phyloP scores from a whole-genome alignment of 1,140 invertebrate genomes.

The Marisa cornuarietis region DNA sequence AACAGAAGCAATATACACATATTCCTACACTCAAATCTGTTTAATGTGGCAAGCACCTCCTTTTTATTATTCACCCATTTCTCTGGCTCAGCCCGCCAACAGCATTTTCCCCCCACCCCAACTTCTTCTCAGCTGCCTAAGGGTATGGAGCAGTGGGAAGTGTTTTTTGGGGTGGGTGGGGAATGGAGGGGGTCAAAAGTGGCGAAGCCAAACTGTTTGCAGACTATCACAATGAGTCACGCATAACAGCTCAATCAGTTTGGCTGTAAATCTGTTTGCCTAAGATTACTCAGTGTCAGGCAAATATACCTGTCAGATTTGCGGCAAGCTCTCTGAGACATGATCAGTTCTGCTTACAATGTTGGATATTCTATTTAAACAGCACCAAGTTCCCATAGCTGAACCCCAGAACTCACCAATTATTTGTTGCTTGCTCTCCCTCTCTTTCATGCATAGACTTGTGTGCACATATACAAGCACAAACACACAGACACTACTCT shows the following conservation, averaged over 20 bases:
- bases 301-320: neutral
- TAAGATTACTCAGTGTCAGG: neutral
- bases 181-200: no score
- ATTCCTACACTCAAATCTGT: no score
- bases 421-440: neutral
- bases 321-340: neutral
- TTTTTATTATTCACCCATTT: neutral
- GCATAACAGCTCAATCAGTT: neutral
- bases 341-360: neutral
- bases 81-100: neutral
- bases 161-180: no score
- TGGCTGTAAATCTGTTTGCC: neutral
- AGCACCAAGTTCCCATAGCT: no score
- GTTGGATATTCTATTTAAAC: neutral
- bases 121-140: neutral
- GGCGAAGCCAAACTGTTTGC: neutral
- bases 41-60: no score
- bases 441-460: neutral
- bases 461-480: neutral
- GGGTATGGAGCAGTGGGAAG: no score
- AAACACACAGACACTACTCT: neutral
- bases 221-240: neutral
- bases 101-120: neutral
- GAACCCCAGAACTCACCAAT: no score
- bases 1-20: no score